Percentiles rank a stretch among this genome's conserved stretches.
phyloP scores from a whole-genome alignment of 2,888 invertebrate genomes.

The Leptinotarsa peninsularis region DNA sequence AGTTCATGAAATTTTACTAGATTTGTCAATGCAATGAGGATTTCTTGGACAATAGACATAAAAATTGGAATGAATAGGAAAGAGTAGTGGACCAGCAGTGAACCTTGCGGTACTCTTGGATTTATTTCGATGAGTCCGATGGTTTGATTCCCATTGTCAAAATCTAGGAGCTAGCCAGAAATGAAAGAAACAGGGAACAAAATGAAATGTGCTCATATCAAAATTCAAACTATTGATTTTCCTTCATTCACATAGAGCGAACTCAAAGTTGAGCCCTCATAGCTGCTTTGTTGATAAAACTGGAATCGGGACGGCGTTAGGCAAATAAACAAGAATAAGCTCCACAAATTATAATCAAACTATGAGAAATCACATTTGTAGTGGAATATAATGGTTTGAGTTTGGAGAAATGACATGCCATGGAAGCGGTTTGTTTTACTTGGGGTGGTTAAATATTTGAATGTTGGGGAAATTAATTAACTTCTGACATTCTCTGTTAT shows the following conservation, averaged over 20 bases:
- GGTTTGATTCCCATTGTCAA: no score
- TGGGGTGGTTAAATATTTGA: slow-evolving; percentile 2
- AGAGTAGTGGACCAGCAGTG: neutral
- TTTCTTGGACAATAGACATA: no score
- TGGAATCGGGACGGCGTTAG: neutral
- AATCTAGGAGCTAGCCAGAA: no score
- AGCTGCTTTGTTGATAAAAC: neutral
- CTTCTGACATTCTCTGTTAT: neutral
- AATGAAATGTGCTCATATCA: no score
- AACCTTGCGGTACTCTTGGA: neutral
- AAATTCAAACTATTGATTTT: no score
- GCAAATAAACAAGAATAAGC: slow-evolving; percentile 11
- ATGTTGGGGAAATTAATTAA: neutral
- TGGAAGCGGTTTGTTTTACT: neutral
- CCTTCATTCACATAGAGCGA: no score
- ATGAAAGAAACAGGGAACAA: no score
- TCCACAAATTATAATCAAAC: slow-evolving; percentile 1
- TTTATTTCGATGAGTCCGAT: no score
- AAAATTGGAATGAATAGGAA: neutral
- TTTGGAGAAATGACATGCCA: neutral
- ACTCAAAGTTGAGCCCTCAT: neutral
- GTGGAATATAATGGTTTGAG: neutral
- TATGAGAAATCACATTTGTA: slow-evolving; percentile 1
- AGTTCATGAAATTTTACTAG: no score
- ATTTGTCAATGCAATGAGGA: no score